Base-by-base conservation (phyloP, 2,797 vertebrate genomes). In the Sebastes paucispinis region DNA sequence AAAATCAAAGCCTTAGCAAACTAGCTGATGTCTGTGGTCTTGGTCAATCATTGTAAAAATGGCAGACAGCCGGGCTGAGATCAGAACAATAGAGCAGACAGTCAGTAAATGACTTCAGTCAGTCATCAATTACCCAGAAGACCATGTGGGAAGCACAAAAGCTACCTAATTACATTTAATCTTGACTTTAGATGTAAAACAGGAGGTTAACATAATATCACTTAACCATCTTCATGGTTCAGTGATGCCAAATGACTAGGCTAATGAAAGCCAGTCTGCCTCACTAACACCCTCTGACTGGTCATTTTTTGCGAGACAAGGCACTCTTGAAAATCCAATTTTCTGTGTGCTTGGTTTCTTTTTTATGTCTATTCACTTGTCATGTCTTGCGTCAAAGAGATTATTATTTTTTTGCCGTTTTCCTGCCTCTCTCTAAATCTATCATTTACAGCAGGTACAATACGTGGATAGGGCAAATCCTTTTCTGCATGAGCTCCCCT, bases 121-220 rank as follows among this genome's bases (percentile, higher is more conserved):
- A 86, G 79, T 94, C 93, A 93, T 95, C 90, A 94, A 92, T 95
- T 95, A 92, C 87, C 86, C 83, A 69, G 72, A 89, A 80, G 87
- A 86, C 89, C 85, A 82, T 79, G 80, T 84, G 79, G 88, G 84
- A 90, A 87, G 89, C 85, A 95, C 94, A 94, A 94, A 95, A 92
- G 92, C 87, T 79, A 87, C 84, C 92, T 95, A 95, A 96, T 96
- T 95, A 94, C 94, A 91, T 95, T 95, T 94, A 94, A 95, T 95
- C 93, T 93, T 75, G 59, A 79, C 79, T 94, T 84, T 87, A 91
- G 92, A 95, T 95, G 94, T 94, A 94, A 95, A 96, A 95, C 95
- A 95, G 93, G 92, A 94, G 95, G 94, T 95, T 96, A 96, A 95
- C 94, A 95, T 95, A 95, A 95, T 95, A 96, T 96, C 94, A 95